Percentiles rank a stretch among this genome's conserved stretches.
Evolutionary conservation across 2,888 invertebrate species (phyloP).

Genomic region (Tenthredo livida): DNA sequence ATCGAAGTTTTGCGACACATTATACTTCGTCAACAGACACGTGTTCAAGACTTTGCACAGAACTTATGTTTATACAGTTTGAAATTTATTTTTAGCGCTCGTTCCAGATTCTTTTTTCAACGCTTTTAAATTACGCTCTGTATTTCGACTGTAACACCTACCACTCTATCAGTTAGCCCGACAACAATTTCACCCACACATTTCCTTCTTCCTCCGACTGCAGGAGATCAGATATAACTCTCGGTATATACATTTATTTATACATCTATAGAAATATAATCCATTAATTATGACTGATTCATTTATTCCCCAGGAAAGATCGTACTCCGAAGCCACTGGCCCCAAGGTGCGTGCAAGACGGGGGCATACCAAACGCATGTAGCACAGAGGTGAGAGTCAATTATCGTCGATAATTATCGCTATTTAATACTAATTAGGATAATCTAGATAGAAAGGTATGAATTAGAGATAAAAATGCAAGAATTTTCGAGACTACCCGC

Average conservation of each 20-base stretch:
- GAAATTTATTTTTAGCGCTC: background rate
- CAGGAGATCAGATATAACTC: no score
- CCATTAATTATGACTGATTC: background rate
- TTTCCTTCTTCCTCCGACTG: background rate
- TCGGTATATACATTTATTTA: no score
- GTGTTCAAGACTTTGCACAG: background rate
- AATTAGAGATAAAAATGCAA: background rate
- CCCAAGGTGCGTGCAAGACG: conserved; percentile 33
- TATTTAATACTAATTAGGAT: background rate
- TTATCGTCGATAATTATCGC: background rate
- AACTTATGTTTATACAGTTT: background rate
- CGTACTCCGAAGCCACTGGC: conserved; percentile 10
- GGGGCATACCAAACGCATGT: conserved; percentile 27
- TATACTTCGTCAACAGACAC: background rate
- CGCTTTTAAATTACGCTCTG: background rate
- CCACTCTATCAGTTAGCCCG: background rate
- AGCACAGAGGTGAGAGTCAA: conserved; percentile 27
- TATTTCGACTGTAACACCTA: background rate
- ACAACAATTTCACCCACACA: background rate
- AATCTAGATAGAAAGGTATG: background rate
- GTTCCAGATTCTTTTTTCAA: background rate
- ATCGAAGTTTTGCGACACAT: background rate
- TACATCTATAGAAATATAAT: no score
- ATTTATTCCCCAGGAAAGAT: conserved; percentile 1
- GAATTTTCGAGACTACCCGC: no score